Evolutionary conservation across 1,140 invertebrate genomes (phyloP).

Genomic region (Latrodectus geometricus): DNA sequence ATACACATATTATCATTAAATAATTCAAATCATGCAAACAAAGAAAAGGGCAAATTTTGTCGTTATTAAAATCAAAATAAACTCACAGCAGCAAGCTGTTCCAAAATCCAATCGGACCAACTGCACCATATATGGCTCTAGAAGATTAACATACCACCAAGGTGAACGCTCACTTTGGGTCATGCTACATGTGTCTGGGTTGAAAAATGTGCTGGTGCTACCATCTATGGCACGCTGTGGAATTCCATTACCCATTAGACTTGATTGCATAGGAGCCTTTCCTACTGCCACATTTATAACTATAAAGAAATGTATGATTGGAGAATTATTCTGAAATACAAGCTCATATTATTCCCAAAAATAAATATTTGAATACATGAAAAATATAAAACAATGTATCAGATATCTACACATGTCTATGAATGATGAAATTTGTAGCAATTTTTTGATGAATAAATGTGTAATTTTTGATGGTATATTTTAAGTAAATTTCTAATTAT

Average conservation of each 20-base stretch:
- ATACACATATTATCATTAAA: too few relatives aligned
- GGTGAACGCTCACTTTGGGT: conserved; percentile 83
- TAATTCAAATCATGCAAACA: too few relatives aligned
- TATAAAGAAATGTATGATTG: conserved; percentile 71
- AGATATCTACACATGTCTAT: not conserved
- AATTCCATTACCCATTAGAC: conserved; percentile 81
- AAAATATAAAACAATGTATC: not conserved
- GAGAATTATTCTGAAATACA: not conserved
- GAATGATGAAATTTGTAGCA: too few relatives aligned
- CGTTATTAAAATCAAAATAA: too few relatives aligned
- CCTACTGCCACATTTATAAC: conserved; percentile 95
- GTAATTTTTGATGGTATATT: too few relatives aligned
- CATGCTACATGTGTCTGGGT: conserved; percentile 82
- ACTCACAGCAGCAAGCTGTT: conserved; percentile 86
- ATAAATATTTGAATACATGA: not conserved
- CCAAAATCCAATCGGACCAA: conserved; percentile 92
- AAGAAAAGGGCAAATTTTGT: too few relatives aligned
- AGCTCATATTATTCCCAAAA: too few relatives aligned
- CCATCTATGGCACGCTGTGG: conserved; percentile 92
- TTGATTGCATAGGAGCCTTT: conserved; percentile 94
- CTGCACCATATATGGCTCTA: conserved; percentile 95
- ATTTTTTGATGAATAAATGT: too few relatives aligned
- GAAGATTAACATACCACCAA: conserved; percentile 96
- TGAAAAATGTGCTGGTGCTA: conserved; percentile 86
- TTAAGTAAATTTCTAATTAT: too few relatives aligned